These are phyloP conservation scores for Orius insidiosus DNA, from an alignment of 1,140 invertebrate species.

Conservation along the genomic window DNA sequence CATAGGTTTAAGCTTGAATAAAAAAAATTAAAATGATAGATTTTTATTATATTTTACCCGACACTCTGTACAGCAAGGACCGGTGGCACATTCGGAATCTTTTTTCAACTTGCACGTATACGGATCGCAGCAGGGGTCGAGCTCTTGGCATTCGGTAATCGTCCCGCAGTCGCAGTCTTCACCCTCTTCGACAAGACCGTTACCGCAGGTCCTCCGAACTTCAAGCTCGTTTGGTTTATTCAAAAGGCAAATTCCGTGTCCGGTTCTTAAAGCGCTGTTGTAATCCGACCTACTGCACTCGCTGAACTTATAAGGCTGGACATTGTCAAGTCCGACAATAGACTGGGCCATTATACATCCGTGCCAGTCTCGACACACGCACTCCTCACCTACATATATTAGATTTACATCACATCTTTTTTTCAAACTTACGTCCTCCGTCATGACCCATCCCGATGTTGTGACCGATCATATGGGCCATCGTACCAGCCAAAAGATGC, in stretches of 20 bases:
- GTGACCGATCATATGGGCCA: constrained; percentile 94
- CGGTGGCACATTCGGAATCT: constrained; percentile 79
- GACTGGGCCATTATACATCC: constrained; percentile 90
- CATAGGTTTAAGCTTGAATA: constrained; percentile 45
- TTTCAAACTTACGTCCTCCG: constrained; percentile 56
- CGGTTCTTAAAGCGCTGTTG: constrained; percentile 55
- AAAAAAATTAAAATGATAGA: constrained; percentile 6
- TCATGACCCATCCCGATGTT: constrained; percentile 92
- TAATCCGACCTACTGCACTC: constrained; percentile 77
- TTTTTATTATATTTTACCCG: constrained; percentile 40
- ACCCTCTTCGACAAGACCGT: constrained; percentile 81
- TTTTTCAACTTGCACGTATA: constrained; percentile 82
- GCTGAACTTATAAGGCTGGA: constrained; percentile 81
- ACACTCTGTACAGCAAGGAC: constrained; percentile 81
- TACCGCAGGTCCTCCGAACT: constrained; percentile 58
- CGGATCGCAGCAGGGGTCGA: constrained; percentile 90
- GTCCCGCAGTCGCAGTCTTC: constrained; percentile 88
- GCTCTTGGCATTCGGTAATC: constrained; percentile 63
- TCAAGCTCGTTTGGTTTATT: constrained; percentile 61
- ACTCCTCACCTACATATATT: constrained; percentile 54
- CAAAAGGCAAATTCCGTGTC: constrained; percentile 67
- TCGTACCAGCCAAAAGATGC: constrained; percentile 77
- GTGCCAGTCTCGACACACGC: constrained; percentile 81
- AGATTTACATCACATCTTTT: no score
- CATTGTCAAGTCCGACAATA: constrained; percentile 75